phyloP scores from a whole-genome alignment of 53 echinoderm and acorn worm species.

The Arbacia lixula region DNA sequence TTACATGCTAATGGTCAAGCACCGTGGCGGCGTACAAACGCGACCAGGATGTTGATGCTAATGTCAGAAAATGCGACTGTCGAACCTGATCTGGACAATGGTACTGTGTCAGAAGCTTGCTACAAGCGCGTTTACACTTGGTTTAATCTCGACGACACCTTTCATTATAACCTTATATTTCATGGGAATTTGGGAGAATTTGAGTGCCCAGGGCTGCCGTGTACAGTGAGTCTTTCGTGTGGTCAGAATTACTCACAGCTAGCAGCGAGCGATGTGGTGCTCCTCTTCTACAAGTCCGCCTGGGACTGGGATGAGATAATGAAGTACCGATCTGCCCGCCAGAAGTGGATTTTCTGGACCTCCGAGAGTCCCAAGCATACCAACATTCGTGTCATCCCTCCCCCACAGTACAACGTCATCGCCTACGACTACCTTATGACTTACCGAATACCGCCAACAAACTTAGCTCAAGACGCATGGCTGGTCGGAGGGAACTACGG shows the following conservation, averaged over 20 bases:
- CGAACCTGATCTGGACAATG: no score
- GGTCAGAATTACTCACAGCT: slow-evolving; percentile 1
- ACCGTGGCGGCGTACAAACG: no score
- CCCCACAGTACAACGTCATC: slow-evolving; percentile 1
- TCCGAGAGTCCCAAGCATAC: slow-evolving; percentile 45
- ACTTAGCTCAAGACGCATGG: not conserved
- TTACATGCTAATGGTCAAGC: no score
- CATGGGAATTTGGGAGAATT: no score
- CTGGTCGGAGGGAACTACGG: not conserved
- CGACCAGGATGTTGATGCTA: no score
- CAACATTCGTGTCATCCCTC: slow-evolving; percentile 16
- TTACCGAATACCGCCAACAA: not conserved
- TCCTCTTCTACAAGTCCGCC: not conserved
- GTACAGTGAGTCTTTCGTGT: not conserved
- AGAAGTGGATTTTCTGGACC: slow-evolving; percentile 54
- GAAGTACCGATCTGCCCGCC: not conserved
- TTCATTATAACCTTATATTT: no score
- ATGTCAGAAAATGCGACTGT: no score
- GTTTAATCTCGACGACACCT: no score
- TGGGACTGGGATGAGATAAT: slow-evolving; percentile 30
- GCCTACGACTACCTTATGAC: slow-evolving; percentile 54
- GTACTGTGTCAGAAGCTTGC: no score
- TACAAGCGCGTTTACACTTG: no score
- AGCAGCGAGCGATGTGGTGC: slow-evolving; percentile 4
- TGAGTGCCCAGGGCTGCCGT: slow-evolving; percentile 5